Conservation (phyloP, 2,888 invertebrate species). For the Melangyna quadrimaculata region DNA sequence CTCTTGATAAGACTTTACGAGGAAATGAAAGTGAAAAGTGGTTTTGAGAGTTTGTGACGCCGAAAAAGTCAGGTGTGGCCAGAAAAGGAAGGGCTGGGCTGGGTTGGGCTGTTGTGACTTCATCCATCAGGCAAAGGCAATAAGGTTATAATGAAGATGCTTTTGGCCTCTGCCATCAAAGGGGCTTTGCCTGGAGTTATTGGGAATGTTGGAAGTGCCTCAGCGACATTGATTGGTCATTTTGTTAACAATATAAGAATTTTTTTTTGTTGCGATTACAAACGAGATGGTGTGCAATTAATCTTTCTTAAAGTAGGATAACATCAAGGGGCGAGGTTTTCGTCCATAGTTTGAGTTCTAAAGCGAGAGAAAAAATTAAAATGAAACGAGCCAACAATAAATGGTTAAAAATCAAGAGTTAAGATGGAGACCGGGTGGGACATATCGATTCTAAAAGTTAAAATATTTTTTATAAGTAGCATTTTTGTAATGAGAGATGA, state of each 20-base stretch:
- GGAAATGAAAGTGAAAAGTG: slow-evolving; percentile 68
- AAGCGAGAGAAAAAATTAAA: background rate
- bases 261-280: slow-evolving; percentile 36
- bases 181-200: background rate
- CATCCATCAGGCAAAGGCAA: background rate
- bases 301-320: slow-evolving; percentile 62
- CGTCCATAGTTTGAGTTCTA: slow-evolving; percentile 18
- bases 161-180: background rate
- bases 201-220: background rate
- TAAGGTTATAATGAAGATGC: background rate
- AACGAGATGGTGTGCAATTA: slow-evolving; percentile 57
- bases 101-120: background rate
- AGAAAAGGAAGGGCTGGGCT: background rate
- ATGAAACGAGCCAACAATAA: slow-evolving; percentile 24
- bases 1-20: slow-evolving; percentile 54
- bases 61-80: slow-evolving; percentile 30
- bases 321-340: slow-evolving; percentile 51
- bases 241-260: slow-evolving; percentile 69
- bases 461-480: background rate
- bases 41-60: slow-evolving; percentile 24
- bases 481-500: background rate
- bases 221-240: slow-evolving; percentile 67
- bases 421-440: background rate
- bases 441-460: slow-evolving; percentile 24
- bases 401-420: slow-evolving; percentile 42